Base-by-base conservation (phyloP, 2,888 invertebrate species). In the Limenitis camilla region DNA sequence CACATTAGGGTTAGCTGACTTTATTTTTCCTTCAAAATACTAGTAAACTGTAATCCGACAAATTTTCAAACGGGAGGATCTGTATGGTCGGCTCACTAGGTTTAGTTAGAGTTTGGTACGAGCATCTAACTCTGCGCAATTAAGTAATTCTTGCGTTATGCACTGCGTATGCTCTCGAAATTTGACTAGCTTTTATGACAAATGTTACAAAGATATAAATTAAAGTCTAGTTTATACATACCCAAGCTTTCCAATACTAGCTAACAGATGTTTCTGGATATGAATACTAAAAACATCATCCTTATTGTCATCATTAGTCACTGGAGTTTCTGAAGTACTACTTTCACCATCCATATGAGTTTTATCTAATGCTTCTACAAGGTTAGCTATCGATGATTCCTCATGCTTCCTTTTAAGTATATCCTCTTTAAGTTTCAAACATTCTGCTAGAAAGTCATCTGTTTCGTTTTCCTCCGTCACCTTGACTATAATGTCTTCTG, bases 231-330 rank as follows among this genome's bases (percentile, higher is more conserved):
- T 71, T 61, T 49, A 72, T 67, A 62, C 83, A 82, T 67, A 91
- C 90, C 90, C 90, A 71, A 91, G 90, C 79, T 89, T 91, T 44
- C 91, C 90, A 36, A 92, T 89, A 42, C 92, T 90, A 33, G 93
- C 94, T 56, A 95, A 78, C 28, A 94, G 75, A 75, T 88, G 86
- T 53, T 84, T 89, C 48, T 84, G 82, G 31, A 65, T 62, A 50
- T 82, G 77, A 5, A 55, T 55, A 69, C 70, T 79, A 19, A 62
- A 56, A 51, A 66, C 68, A 9, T 49, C 31, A 38, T 38, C 45
- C 32, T 27, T 49, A 51, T 52, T 6, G 40, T 28, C 38, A 29
- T 35, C 46, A 31, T 55, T 52, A 1, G 6, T 3, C 6, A n/a
- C 11, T 31, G 27, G n/a, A 4, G 10, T 9, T 19, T 43, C 36